phyloP scores from a whole-genome alignment of 2,888 invertebrate genomes.

The Lomographa bimaculata region DNA sequence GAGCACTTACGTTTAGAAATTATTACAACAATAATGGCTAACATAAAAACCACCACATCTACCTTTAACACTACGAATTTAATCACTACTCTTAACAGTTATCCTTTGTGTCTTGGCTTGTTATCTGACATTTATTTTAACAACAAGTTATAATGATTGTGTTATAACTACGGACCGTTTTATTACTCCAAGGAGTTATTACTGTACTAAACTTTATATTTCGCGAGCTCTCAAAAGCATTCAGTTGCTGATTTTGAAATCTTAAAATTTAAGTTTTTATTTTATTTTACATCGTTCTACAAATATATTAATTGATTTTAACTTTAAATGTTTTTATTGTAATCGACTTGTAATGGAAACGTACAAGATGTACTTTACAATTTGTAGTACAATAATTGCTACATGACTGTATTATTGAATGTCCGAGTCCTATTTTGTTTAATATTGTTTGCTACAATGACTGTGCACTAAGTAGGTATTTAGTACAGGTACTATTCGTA shows the following conservation, averaged over 20 bases:
- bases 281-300: not conserved
- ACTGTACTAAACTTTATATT: constrained; percentile 39
- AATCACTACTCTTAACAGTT: constrained; percentile 31
- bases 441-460: no score
- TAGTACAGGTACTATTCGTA: constrained; percentile 1
- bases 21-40: no score
- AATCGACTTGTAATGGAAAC: constrained; percentile 8
- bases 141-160: constrained; percentile 41
- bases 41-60: not conserved
- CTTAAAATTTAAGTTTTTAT: constrained; percentile 9
- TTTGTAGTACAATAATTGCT: no score
- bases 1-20: no score
- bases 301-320: not conserved
- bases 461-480: no score
- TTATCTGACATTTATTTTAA: constrained; percentile 53
- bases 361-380: no score
- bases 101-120: constrained; percentile 39
- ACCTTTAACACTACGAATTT: constrained; percentile 10
- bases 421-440: no score
- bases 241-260: constrained; percentile 28
- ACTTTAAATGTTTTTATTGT: constrained; percentile 3
- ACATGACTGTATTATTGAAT: no score
- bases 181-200: constrained; percentile 40
- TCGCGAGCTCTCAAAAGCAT: constrained; percentile 28
- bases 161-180: constrained; percentile 40